Evolutionary conservation across 2,888 invertebrate species (phyloP).

Genomic region (Coronaproctus castanopsis): DNA sequence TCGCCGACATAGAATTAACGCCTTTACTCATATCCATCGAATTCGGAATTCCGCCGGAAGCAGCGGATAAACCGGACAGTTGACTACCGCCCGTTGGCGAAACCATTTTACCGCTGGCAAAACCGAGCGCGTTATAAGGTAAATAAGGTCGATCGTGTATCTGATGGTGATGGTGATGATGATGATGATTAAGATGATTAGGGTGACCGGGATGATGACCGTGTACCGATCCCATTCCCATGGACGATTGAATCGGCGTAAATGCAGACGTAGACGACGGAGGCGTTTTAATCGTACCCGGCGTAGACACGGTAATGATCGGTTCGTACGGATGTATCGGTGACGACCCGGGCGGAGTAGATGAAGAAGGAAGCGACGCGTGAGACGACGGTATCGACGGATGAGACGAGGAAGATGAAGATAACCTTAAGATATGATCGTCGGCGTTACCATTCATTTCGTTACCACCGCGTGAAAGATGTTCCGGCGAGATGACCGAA

Average conservation of each 20-base stretch:
- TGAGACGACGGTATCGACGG: conserved; percentile 30
- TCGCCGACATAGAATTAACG: conserved; percentile 38
- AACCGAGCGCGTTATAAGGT: conserved; percentile 73
- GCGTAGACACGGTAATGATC: conserved; percentile 18
- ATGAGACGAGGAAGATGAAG: conserved; percentile 29
- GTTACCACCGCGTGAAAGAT: neutral
- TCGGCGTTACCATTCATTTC: conserved; percentile 13
- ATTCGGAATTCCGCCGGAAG: conserved; percentile 19
- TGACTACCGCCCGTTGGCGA: conserved; percentile 18
- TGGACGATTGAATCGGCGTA: conserved; percentile 69
- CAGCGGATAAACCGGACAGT: conserved; percentile 16
- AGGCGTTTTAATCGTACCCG: conserved; percentile 26
- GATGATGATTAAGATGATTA: conserved; percentile 37
- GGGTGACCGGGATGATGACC: conserved; percentile 18
- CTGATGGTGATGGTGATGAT: conserved; percentile 29
- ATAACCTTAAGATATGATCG: conserved; percentile 25
- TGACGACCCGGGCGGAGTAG: conserved; percentile 26
- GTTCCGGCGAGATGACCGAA: conserved; percentile 6
- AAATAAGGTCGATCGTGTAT: conserved; percentile 39
- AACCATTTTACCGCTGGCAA: conserved; percentile 31
- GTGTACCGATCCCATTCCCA: conserved; percentile 31
- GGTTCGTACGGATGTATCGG: conserved; percentile 29
- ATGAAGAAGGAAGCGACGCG: conserved; percentile 22
- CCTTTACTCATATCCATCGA: conserved; percentile 27
- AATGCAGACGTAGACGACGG: conserved; percentile 67